Percentiles rank a stretch among this genome's conserved stretches.
phyloP scores from a whole-genome alignment of 2,888 invertebrate genomes.

The Deilephila elpenor region DNA sequence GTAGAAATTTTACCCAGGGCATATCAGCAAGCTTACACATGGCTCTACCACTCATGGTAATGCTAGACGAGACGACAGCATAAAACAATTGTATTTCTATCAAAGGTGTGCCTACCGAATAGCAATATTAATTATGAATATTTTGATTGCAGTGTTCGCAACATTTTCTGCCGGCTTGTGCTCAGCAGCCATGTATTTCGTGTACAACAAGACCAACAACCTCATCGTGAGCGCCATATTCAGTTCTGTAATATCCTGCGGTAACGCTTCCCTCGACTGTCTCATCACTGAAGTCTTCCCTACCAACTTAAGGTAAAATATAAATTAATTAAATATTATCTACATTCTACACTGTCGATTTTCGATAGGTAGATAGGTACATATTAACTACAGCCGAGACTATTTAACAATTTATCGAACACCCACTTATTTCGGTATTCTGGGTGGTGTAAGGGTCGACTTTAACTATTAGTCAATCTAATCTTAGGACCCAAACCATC shows the following conservation, averaged over 20 bases:
- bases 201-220: conserved; percentile 92
- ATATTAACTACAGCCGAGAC: no score
- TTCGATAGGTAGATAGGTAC: no score
- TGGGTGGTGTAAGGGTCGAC: no score
- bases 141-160: conserved; percentile 88
- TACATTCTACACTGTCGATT: not conserved
- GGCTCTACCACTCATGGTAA: no score
- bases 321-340: not conserved
- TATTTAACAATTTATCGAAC: no score
- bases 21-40: no score
- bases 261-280: conserved; percentile 95
- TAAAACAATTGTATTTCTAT: no score
- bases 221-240: conserved; percentile 93
- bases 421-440: no score
- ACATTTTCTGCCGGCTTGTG: conserved; percentile 93
- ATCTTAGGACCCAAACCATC: no score
- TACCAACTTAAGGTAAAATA: conserved; percentile 90
- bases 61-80: no score
- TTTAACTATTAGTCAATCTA: no score
- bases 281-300: conserved; percentile 97
- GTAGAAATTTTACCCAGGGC: no score
- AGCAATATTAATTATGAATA: not conserved
- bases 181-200: conserved; percentile 93
- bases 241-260: conserved; percentile 94
- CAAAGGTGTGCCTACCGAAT: not conserved